Evolutionary conservation across 2,888 invertebrate species (phyloP), one percentile per base, ranked within the genome.

Genomic region (Cerastis rubricosa): DNA sequence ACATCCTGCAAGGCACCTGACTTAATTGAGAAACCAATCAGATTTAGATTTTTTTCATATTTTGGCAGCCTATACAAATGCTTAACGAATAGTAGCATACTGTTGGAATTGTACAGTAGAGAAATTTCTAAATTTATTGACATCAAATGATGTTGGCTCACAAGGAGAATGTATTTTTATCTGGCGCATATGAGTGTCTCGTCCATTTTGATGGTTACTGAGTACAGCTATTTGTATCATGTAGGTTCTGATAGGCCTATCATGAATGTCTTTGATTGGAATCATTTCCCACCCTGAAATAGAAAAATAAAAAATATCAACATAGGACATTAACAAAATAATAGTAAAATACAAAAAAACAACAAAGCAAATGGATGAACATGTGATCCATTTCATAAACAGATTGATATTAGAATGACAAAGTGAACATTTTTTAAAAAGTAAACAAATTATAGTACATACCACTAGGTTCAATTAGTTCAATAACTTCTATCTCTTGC

Each of bases 171-270:
- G 99, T 74, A 99, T 98, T 95, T 99, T 99, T 79, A 99, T 99
- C 94, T 99, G 99, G 73, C 99, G 97, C 97, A 99, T 98, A 92
- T 99, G 99, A 1, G 99, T 99, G 92, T 99, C 99, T 82, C 99
- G 96, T 7, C 99, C 99, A 96, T 99, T 99, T 94, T 99, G 99
- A 95, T 99, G 99, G 95, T 99, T 99, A 88, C 99, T 99, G 66
- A 99, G 97, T 1, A 99, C 99, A 29, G 99, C 99, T 88, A 99
- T 98, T 95, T 99, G 99, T 73, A 99, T 98, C 98, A 99, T 99
- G 92, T 99, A 99, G 25, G 99, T 99, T 88, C 99, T 97, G 68
- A 99, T 98, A 4, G 99, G 98, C 87, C 98, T 97, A 59, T 99
- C 98, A 87, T 98, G 97, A 69, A 98, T 98, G 93, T 99, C 99